A percentile compares a stretch with the other conserved stretches of the same genome.
Conservation (phyloP, 2,113 vertebrate species). For the Clarias batrachus region DNA sequence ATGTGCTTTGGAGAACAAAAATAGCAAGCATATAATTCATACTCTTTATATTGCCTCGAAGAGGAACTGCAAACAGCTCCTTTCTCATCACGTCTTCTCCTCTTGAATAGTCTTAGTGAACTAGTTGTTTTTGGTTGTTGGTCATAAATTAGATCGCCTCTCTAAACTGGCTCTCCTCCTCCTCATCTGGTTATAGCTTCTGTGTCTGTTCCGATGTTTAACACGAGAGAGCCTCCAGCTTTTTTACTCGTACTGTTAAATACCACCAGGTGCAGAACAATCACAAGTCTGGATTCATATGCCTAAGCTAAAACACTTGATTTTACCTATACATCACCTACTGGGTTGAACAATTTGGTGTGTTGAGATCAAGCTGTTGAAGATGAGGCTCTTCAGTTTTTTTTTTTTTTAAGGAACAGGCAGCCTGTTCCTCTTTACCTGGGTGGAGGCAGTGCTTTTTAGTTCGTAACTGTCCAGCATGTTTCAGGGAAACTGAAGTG, state of each 20-base stretch:
- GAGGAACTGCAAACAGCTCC: not conserved
- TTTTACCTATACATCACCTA: not conserved
- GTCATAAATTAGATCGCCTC: not conserved
- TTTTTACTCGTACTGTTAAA: not conserved
- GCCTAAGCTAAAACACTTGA: not conserved
- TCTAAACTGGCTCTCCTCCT: not conserved
- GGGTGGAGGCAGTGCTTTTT: conserved; percentile 19
- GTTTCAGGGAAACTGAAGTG: not conserved
- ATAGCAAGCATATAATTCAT: not conserved
- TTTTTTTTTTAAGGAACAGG: not conserved
- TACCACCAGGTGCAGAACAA: not conserved
- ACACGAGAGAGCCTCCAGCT: not conserved
- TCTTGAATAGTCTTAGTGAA: not conserved
- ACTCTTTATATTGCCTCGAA: conserved; percentile 9
- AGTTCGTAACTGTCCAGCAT: not conserved
- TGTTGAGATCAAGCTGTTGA: not conserved
- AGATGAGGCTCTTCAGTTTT: not conserved
- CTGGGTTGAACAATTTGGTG: not conserved
- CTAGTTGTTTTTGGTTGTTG: conserved; percentile 16
- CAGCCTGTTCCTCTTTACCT: not conserved
- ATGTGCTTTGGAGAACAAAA: conserved; percentile 50
- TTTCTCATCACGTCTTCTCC: not conserved
- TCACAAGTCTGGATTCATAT: not conserved
- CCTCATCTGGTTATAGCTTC: not conserved
- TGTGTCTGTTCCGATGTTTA: not conserved